These are phyloP conservation scores for Gouania willdenowi DNA, from an alignment of 2,797 vertebrate genomes.

Conservation along the genomic window DNA sequence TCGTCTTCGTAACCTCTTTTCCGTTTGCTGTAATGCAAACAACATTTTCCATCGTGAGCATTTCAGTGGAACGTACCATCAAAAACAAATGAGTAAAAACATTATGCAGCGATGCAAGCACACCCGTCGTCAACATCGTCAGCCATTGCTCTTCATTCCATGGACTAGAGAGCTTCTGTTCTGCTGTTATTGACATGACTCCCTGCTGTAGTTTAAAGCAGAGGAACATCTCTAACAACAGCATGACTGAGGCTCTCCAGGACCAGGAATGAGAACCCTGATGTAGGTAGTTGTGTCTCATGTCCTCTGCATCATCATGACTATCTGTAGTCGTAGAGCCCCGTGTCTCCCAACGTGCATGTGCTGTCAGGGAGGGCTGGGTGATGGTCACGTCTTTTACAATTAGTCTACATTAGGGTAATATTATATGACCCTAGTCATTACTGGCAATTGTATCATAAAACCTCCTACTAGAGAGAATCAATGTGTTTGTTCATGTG, in stretches of 20 bases:
- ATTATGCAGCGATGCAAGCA: too few relatives aligned
- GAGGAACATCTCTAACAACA: constrained; percentile 1
- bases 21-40: constrained; percentile 79
- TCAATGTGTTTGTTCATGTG: too few relatives aligned
- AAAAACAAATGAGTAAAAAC: too few relatives aligned
- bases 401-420: too few relatives aligned
- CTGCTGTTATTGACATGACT: constrained; percentile 19
- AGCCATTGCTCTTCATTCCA: too few relatives aligned
- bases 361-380: too few relatives aligned
- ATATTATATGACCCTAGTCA: too few relatives aligned
- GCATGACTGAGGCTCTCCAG: too few relatives aligned
- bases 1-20: constrained; percentile 93
- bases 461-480: too few relatives aligned
- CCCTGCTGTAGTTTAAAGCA: constrained; percentile 6
- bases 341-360: neutral
- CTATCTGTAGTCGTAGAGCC: constrained; percentile 28
- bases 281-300: constrained; percentile 8
- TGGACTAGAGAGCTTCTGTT: neutral
- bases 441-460: too few relatives aligned
- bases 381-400: too few relatives aligned
- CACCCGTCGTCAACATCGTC: too few relatives aligned
- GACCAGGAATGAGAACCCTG: constrained; percentile 17
- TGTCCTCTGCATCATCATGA: constrained; percentile 19
- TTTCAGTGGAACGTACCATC: neutral
- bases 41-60: neutral